Percentiles rank a stretch among this genome's conserved stretches.
Conservation (phyloP, 2,113 vertebrate species). For the Pao palembangensis region DNA sequence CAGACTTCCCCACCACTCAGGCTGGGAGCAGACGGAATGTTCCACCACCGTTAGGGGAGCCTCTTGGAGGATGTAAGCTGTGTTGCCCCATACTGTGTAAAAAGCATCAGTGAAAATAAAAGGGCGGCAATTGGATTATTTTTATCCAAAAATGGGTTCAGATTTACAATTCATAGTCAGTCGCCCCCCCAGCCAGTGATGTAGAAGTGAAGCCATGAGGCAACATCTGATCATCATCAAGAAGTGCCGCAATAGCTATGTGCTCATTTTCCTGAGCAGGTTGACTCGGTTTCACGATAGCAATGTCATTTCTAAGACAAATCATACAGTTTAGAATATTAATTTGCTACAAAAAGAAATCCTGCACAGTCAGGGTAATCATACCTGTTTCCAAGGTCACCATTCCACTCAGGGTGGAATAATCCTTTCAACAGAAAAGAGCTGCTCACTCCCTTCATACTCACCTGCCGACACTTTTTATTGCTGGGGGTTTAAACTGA, state of each 20-base stretch:
- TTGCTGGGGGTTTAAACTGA: slow-evolving; percentile 33
- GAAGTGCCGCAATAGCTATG: slow-evolving; percentile 40
- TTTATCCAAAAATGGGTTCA: background rate
- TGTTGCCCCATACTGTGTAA: slow-evolving; percentile 22
- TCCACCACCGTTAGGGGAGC: slow-evolving; percentile 54
- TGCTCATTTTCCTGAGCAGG: slow-evolving; percentile 52
- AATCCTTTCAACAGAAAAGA: slow-evolving; percentile 35
- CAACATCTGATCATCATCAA: slow-evolving; percentile 27
- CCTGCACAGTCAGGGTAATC: background rate
- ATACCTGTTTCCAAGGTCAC: slow-evolving; percentile 55
- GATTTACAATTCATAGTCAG: slow-evolving; percentile 44
- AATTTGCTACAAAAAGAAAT: background rate
- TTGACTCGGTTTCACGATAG: slow-evolving; percentile 57
- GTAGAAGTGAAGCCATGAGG: slow-evolving; percentile 55
- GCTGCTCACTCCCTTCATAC: slow-evolving; percentile 67
- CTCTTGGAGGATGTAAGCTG: slow-evolving; percentile 53
- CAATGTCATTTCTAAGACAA: slow-evolving; percentile 66
- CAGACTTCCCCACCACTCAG: slow-evolving; percentile 66
- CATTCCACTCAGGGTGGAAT: slow-evolving; percentile 60
- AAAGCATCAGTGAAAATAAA: background rate
- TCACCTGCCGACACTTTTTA: slow-evolving; percentile 68
- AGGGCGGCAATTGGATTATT: background rate
- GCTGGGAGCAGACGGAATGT: slow-evolving; percentile 62
- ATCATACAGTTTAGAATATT: no score
- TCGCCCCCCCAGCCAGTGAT: slow-evolving; percentile 68